Evolutionary conservation across 1,140 invertebrate species (phyloP).

Genomic region (Lepidostoma basale): DNA sequence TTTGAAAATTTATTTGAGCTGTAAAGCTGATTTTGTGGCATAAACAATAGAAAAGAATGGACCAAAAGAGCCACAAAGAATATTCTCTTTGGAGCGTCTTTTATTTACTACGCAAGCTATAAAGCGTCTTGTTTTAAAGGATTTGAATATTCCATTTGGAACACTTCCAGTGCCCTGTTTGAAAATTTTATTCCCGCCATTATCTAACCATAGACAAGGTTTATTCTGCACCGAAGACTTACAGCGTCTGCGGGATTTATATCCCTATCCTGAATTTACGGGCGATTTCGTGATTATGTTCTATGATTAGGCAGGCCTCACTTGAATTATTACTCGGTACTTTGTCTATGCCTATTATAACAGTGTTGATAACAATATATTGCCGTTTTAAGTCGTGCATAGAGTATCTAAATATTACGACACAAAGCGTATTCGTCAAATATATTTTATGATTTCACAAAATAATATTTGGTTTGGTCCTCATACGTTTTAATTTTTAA

Average conservation of each 20-base stretch:
- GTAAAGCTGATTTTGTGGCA: not conserved
- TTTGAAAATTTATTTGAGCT: not conserved
- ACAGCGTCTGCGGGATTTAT: not conserved
- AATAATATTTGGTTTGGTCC: too few relatives aligned
- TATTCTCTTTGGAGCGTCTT: conserved; percentile 1
- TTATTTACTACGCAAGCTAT: conserved; percentile 16
- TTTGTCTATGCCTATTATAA: too few relatives aligned
- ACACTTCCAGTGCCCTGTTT: conserved; percentile 24
- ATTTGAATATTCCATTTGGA: conserved; percentile 29
- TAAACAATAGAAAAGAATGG: not conserved
- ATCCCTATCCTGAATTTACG: not conserved
- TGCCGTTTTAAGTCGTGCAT: too few relatives aligned
- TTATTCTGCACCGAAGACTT: conserved; percentile 12
- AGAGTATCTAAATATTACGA: too few relatives aligned
- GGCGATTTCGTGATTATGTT: not conserved
- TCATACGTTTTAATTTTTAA: too few relatives aligned
- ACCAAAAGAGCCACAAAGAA: conserved; percentile 1
- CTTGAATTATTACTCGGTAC: too few relatives aligned
- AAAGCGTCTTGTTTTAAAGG: conserved; percentile 27
- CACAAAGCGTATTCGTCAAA: too few relatives aligned
- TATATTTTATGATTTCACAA: too few relatives aligned
- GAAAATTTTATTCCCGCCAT: conserved; percentile 21
- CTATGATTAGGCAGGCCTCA: too few relatives aligned
- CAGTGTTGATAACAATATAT: too few relatives aligned
- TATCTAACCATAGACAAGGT: conserved; percentile 16